A percentile compares a stretch with the other conserved stretches of the same genome.
Evolutionary conservation across 2,888 invertebrate species (phyloP).

Genomic region (Drosophila pseudotalamancana): DNA sequence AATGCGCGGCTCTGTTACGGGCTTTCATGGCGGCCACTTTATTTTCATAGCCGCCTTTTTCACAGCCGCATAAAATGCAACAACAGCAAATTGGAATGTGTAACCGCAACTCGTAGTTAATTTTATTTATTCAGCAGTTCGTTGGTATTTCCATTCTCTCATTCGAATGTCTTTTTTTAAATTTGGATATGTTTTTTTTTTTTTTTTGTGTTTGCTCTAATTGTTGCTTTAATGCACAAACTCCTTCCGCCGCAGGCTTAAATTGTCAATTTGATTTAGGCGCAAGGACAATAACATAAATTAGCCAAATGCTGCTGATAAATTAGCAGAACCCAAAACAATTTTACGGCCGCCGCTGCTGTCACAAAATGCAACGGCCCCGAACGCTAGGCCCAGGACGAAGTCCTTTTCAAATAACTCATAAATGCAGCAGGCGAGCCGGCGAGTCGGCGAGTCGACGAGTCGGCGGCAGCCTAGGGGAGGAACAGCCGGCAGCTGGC

Average conservation of each 20-base stretch:
- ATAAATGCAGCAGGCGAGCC: constrained; percentile 58
- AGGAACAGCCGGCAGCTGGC: constrained; percentile 43
- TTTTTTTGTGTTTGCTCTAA: constrained; percentile 20
- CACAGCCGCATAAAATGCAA: constrained; percentile 80
- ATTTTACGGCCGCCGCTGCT: constrained; percentile 51
- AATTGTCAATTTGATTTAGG: constrained; percentile 65
- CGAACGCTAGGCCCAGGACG: constrained; percentile 28
- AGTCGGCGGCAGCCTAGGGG: constrained; percentile 6
- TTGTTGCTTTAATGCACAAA: constrained; percentile 46
- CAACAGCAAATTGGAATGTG: constrained; percentile 81
- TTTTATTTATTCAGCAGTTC: constrained; percentile 71
- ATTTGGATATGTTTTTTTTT: not conserved
- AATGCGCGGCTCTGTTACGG: constrained; percentile 35
- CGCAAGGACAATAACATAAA: constrained; percentile 64
- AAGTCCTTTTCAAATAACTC: constrained; percentile 73
- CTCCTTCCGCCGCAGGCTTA: not conserved
- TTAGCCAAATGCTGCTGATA: constrained; percentile 75
- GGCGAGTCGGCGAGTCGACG: not conserved
- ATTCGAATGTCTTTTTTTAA: not conserved
- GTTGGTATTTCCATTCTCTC: constrained; percentile 13
- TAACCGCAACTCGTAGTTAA: constrained; percentile 78
- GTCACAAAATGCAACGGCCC: constrained; percentile 59
- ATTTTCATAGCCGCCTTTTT: constrained; percentile 79
- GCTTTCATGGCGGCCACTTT: constrained; percentile 69
- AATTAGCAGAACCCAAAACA: constrained; percentile 70